Evolutionary conservation across 2,888 invertebrate genomes (phyloP).

Genomic region (Microplitis manilae): DNA sequence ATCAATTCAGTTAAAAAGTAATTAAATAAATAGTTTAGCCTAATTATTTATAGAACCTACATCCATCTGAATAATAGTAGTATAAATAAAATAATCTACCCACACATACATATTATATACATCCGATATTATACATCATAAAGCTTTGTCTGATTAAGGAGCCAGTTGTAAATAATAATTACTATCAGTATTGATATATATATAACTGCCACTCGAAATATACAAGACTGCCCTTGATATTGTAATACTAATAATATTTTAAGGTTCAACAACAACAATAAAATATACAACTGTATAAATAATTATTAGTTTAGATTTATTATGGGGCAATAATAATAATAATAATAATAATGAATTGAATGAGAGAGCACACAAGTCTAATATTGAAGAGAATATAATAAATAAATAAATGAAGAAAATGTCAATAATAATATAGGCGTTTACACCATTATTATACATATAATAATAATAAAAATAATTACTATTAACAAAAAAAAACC

Average conservation of each 20-base stretch:
- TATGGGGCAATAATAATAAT: neutral
- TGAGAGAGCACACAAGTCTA: neutral
- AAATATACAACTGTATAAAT: neutral
- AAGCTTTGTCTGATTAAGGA: neutral
- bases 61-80: too few species aligned
- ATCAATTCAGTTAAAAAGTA: too few species aligned
- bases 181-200: neutral
- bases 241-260: neutral
- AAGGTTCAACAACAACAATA: neutral
- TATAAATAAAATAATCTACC: too few species aligned
- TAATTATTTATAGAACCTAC: too few species aligned
- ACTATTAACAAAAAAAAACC: neutral
- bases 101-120: too few species aligned
- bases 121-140: neutral
- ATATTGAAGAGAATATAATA: neutral
- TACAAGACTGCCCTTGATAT: conserved; percentile 24
- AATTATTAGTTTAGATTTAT: neutral
- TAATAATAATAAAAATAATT: too few species aligned
- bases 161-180: conserved; percentile 22
- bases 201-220: conserved; percentile 25
- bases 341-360: neutral
- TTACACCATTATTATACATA: too few species aligned
- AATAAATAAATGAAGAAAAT: neutral
- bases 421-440: too few species aligned
- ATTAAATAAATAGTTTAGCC: too few species aligned